These are phyloP conservation scores for Pterocles gutturalis DNA, from an alignment of 2,113 vertebrate species.

Conservation along the genomic window DNA sequence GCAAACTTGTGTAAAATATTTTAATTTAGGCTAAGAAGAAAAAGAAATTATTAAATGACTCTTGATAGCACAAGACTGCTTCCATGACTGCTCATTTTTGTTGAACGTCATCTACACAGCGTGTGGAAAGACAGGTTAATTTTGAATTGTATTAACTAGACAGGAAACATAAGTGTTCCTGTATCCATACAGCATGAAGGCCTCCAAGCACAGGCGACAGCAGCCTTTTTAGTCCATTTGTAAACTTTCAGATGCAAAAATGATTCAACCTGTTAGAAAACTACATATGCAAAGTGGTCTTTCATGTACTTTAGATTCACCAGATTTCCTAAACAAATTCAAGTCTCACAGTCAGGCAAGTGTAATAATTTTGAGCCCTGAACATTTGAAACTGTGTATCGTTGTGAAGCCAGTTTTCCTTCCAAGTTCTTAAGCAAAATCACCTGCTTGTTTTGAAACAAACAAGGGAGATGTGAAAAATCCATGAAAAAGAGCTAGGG, in stretches of 20 bases:
- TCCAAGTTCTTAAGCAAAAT: background rate
- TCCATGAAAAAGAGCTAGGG: background rate
- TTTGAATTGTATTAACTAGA: background rate
- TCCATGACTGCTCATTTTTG: background rate
- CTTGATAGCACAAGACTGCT: background rate
- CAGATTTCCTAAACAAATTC: background rate
- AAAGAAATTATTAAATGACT: background rate
- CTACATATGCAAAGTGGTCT: background rate
- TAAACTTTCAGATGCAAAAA: conserved; percentile 1
- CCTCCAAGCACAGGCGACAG: background rate
- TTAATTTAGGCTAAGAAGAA: conserved; percentile 40
- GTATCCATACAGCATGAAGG: background rate
- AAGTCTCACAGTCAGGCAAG: background rate
- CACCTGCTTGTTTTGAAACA: background rate
- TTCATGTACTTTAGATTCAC: background rate
- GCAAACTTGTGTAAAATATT: conserved; percentile 50
- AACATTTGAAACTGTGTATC: background rate
- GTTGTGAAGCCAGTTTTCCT: background rate
- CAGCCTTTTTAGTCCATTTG: background rate
- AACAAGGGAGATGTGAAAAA: background rate
- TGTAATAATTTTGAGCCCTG: background rate
- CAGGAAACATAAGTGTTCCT: background rate
- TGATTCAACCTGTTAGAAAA: background rate
- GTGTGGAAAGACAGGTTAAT: background rate
- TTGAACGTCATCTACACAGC: background rate